A percentile compares a stretch with the other conserved stretches of the same genome.
Conservation (phyloP, 2,888 invertebrate genomes). For the Tineola bisselliella region DNA sequence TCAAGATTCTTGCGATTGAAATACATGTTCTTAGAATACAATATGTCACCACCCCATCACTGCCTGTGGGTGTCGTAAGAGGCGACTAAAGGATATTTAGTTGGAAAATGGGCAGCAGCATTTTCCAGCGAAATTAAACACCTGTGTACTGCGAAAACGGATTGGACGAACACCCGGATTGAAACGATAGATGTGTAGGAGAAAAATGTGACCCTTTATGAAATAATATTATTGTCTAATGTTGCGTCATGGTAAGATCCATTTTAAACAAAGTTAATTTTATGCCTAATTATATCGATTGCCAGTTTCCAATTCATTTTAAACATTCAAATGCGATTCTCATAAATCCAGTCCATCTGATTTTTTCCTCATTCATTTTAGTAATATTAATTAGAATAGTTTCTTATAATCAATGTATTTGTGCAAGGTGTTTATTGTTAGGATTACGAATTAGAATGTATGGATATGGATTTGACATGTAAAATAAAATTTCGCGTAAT, state of each 20-base stretch:
- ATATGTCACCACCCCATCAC: slow-evolving; percentile 2
- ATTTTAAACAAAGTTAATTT: no score
- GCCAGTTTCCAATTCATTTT: no score
- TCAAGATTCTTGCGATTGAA: neutral
- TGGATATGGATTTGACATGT: neutral
- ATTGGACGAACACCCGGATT: neutral
- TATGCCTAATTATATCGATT: no score
- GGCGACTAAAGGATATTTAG: neutral
- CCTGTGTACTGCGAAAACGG: neutral
- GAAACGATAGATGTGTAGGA: neutral
- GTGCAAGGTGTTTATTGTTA: neutral
- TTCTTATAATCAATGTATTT: neutral
- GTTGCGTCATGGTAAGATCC: no score
- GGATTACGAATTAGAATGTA: neutral
- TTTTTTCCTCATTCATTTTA: neutral
- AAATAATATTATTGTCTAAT: no score
- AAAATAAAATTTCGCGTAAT: neutral
- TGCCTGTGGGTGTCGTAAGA: neutral
- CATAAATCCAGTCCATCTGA: neutral
- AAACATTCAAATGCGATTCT: no score
- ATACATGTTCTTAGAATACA: neutral
- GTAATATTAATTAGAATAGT: neutral
- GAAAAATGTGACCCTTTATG: no score
- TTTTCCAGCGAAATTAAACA: neutral
- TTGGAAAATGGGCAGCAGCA: neutral